Evolutionary conservation across 2,797 vertebrate genomes (phyloP), one percentile per base, ranked within the genome.

Genomic region (Sitta carolinensis): DNA sequence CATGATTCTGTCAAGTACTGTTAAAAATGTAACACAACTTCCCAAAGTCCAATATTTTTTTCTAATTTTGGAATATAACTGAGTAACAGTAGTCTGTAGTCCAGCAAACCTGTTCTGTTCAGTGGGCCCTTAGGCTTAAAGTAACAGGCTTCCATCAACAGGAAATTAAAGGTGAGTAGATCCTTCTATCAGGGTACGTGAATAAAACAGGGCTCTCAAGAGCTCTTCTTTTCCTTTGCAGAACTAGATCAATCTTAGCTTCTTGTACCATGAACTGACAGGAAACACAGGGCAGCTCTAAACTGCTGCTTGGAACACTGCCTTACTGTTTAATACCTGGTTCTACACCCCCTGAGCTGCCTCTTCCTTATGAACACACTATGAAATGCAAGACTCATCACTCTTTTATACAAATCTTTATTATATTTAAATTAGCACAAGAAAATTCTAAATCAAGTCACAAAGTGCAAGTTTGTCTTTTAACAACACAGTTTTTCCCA

Each of bases 361-460:
- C 23, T 75, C 54, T 81, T 55, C 25, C 47, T 19, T 43, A 23
- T 3, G 7, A 83, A 25, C 47, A 47, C 13, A 55, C 16, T 80
- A 30, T 9, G 25, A 89, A 92, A 78, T 55, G 6, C 87, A 2
- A 69, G 52, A 48, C 13, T 84, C 9, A 58, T 8, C 3, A 1
- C 15, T 68, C 36, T 87, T 50, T 57, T 62, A 69, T 6, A 52
- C 25, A 80, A 23, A 23, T 26, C 38, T 91, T 94, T 95, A 93
- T 94, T 92, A 16, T 42, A 21, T 79, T 93, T 80, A 87, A 91
- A 83, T 87, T 72, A 79, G 13, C 40, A 87, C 21, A 83, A 58
- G 16, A 74, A 68, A 72, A 76, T n/a, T n/a, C 18, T 45, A 7
- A 80, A 85, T 52, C 36, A 48, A 76, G 25, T 51, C 70, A 68